Evolutionary conservation across 2,888 invertebrate species (phyloP).

Genomic region (Caenorhabditis angaria): DNA sequence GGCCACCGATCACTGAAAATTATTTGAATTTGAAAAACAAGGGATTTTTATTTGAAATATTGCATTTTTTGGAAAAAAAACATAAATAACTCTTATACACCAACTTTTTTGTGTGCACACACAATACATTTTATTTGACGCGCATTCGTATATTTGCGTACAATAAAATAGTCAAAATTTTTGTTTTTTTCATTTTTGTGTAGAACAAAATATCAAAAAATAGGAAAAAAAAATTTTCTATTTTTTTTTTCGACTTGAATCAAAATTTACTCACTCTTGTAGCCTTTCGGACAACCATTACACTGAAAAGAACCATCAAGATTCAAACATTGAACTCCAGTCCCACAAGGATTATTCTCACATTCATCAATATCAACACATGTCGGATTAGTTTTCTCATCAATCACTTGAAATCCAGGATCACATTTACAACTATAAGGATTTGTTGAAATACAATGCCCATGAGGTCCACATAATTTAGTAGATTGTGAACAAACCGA

Average conservation of each 20-base stretch:
- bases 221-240: too few relatives aligned
- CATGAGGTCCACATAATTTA: conserved; percentile 56
- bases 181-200: too few relatives aligned
- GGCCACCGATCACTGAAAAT: conserved; percentile 61
- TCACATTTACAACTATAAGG: conserved; percentile 75
- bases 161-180: too few relatives aligned
- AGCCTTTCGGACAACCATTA: conserved; percentile 84
- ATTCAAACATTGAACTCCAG: conserved; percentile 84
- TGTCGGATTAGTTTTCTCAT: conserved; percentile 77
- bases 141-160: too few relatives aligned
- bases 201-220: too few relatives aligned
- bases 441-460: conserved; percentile 44
- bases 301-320: conserved; percentile 88
- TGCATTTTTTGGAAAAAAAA: too few relatives aligned
- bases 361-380: conserved; percentile 82
- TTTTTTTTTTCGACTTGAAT: too few relatives aligned
- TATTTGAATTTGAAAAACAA: too few relatives aligned
- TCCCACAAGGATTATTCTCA: conserved; percentile 63
- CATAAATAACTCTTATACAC: too few relatives aligned
- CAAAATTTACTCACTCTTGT: conserved; percentile 32
- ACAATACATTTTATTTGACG: too few relatives aligned
- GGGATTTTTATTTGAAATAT: too few relatives aligned
- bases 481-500: conserved; percentile 53
- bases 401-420: conserved; percentile 83
- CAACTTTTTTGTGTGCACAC: too few relatives aligned